Base-by-base conservation (phyloP, 2,888 invertebrate species). In the Macrophya annulata region DNA sequence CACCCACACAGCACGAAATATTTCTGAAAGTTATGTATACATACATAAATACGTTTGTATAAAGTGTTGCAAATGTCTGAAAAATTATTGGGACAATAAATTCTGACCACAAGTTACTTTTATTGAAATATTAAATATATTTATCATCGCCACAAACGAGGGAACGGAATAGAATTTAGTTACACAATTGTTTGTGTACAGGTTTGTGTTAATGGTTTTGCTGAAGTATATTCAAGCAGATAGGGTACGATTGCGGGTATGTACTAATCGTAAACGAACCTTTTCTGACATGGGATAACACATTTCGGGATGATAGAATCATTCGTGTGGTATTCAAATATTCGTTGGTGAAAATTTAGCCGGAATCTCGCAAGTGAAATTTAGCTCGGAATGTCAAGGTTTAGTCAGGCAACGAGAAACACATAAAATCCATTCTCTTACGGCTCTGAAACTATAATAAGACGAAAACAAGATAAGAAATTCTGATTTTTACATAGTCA, bases 111-210 rank as follows among this genome's bases (percentile, higher is more conserved):
- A 15, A 17, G 40, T 71, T 15, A 71, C 37, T 71, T 71, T 71
- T 37, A 71, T 71, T 37, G 37, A 37, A 37, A 71, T 40, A 71
- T 37, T 71, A 37, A 71, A 71, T 71, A 2, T 71, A 71, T 71
- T 40, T 71, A 4, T 71, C 17, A 17, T 31, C 37, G 17, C 21
- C 71, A 0, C 40, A 37, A 31, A 71, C 71, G 37, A 71, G 17
- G 17, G 8, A 31, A 40, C 15, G 5, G 40, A 37, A 1, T 8
- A 40, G 71, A 40, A 71, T 40, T 31, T 17, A 71, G n/a, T 71
- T 71, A 40, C 17, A 9, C 5, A 4, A 40, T 71, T 17, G 71
- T 71, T 71, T 9, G 37, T 62, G 62, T 25, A 62, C 48, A 10
- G 62, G 25, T 62, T 21, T 21, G 10, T 10, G n/a, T 62, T 62